Evolutionary conservation across 2,888 invertebrate species (phyloP).

Genomic region (Lepidonotus clava): DNA sequence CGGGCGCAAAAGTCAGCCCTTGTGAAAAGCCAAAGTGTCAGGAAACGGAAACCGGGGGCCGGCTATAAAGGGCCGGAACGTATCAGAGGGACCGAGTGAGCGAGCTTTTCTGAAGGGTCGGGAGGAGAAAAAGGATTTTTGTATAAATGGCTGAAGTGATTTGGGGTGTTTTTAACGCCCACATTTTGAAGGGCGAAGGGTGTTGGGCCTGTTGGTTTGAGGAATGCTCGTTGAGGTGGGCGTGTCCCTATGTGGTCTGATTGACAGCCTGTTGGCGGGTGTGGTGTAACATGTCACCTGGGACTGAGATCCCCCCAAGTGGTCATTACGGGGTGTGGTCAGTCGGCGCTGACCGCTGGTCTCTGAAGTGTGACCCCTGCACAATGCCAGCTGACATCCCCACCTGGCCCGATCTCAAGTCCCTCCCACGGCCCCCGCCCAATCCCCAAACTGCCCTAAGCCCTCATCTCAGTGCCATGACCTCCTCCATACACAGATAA

Average conservation of each 20-base stretch:
- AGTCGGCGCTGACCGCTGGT: neutral
- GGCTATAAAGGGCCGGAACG: neutral
- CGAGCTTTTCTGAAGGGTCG: too few species aligned
- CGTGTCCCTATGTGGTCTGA: neutral
- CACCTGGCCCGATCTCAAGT: neutral
- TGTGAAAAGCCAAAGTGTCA: neutral
- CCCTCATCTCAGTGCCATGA: too few species aligned
- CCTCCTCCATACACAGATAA: too few species aligned
- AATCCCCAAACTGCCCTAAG: too few species aligned
- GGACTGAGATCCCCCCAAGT: neutral
- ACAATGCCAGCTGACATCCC: neutral
- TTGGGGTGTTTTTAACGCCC: too few species aligned
- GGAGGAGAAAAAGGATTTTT: neutral
- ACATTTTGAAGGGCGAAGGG: too few species aligned
- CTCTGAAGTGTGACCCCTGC: neutral
- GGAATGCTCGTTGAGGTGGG: neutral
- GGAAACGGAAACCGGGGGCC: neutral
- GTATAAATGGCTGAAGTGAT: too few species aligned
- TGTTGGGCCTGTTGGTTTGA: too few species aligned
- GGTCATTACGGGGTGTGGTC: neutral
- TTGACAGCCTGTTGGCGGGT: neutral
- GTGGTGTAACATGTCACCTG: constrained; percentile 8
- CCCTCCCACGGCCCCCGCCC: too few species aligned
- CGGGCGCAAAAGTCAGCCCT: constrained; percentile 1
- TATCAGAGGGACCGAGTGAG: too few species aligned